These are phyloP conservation scores for Crypturellus undulatus DNA, from an alignment of 2,113 vertebrate genomes.

Conservation along the genomic window DNA sequence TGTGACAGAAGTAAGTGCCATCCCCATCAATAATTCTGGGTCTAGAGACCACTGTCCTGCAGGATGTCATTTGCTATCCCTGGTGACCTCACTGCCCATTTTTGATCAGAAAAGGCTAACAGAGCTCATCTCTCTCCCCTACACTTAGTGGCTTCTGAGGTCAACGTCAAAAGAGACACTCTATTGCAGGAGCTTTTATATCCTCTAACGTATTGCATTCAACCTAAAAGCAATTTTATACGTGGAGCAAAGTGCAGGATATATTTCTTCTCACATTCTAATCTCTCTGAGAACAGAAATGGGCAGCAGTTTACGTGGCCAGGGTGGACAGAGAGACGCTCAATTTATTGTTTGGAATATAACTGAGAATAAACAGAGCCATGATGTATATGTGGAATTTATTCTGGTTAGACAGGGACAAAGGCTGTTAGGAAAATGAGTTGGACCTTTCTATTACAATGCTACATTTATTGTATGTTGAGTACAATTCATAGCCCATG, in stretches of 20 bases:
- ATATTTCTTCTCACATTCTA: neutral
- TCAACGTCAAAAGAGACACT: neutral
- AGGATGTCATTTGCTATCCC: neutral
- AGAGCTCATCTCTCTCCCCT: neutral
- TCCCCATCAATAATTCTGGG: neutral
- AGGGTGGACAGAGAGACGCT: neutral
- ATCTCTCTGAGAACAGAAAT: neutral
- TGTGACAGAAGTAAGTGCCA: neutral
- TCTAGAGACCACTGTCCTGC: neutral
- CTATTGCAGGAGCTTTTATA: neutral
- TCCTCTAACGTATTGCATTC: neutral
- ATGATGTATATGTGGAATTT: neutral
- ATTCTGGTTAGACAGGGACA: neutral
- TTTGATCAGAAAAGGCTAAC: neutral
- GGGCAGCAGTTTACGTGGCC: neutral
- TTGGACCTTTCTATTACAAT: slow-evolving; percentile 7
- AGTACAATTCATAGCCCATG: neutral
- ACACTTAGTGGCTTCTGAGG: neutral
- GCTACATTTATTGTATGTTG: neutral
- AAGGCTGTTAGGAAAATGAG: slow-evolving; percentile 16
- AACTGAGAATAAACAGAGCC: neutral
- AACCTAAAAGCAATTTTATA: neutral
- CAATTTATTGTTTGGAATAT: slow-evolving; percentile 14
- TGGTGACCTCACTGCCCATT: too few species aligned
- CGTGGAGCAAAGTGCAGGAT: neutral